A percentile compares a stretch with the other conserved stretches of the same genome.
Conservation (phyloP, 2,888 invertebrate genomes). For the Trachelus iudaicus region DNA sequence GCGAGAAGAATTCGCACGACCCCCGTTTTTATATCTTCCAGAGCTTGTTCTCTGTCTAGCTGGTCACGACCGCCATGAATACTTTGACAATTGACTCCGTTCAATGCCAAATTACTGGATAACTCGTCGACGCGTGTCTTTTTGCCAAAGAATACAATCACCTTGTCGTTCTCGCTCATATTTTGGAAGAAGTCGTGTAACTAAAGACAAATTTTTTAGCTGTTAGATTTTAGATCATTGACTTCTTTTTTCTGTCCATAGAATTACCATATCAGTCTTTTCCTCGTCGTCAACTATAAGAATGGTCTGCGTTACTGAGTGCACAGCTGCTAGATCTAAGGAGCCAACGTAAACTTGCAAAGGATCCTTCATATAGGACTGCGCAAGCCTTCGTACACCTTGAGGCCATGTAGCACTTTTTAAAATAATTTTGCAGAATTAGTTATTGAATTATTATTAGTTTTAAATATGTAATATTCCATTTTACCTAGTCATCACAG, state of each 20-base stretch:
- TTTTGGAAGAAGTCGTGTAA: constrained; percentile 76
- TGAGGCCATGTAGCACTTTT: constrained; percentile 92
- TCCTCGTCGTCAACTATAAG: constrained; percentile 78
- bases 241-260: neutral
- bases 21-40: constrained; percentile 85
- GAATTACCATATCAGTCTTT: constrained; percentile 73
- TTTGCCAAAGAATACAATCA: constrained; percentile 90
- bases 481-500: constrained; percentile 89
- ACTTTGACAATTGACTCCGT: constrained; percentile 78
- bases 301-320: constrained; percentile 86
- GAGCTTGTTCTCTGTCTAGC: constrained; percentile 81
- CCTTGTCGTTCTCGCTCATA: constrained; percentile 83
- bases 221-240: constrained; percentile 8
- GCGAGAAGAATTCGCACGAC: constrained; percentile 86
- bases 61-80: constrained; percentile 93
- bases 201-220: constrained; percentile 51
- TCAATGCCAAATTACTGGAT: constrained; percentile 80
- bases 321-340: constrained; percentile 88
- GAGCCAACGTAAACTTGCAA: constrained; percentile 91
- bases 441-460: constrained; percentile 1
- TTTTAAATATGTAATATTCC: constrained; percentile 4
- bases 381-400: constrained; percentile 86
- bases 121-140: constrained; percentile 87
- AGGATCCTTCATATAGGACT: constrained; percentile 89
- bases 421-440: neutral